These are phyloP conservation scores for Ennomos quercinarius DNA, from an alignment of 2,888 invertebrate species.

Conservation along the genomic window DNA sequence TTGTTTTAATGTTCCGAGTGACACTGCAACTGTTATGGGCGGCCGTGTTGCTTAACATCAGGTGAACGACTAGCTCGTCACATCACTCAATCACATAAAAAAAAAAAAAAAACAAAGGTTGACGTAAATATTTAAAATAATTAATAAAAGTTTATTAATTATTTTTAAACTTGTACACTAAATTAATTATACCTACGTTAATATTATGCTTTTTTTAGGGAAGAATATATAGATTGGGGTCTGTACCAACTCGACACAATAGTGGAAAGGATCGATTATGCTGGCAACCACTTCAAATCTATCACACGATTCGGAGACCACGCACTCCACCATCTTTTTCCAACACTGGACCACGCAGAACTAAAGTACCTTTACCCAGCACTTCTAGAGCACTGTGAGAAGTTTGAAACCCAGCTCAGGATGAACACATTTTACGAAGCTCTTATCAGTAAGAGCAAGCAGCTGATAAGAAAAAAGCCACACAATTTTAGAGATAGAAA, in stretches of 20 bases:
- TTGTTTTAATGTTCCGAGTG: too few species aligned
- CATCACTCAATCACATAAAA: too few species aligned
- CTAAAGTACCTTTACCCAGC: slow-evolving; percentile 88
- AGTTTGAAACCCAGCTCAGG: slow-evolving; percentile 85
- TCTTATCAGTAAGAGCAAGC: slow-evolving; percentile 87
- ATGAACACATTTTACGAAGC: slow-evolving; percentile 85
- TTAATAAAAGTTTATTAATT: too few species aligned
- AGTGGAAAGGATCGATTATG: slow-evolving; percentile 89
- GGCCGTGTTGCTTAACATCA: too few species aligned
- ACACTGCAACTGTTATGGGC: too few species aligned
- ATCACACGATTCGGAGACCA: slow-evolving; percentile 92
- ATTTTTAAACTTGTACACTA: too few species aligned
- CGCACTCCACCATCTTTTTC: slow-evolving; percentile 92
- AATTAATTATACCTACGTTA: neutral
- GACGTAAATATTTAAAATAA: too few species aligned
- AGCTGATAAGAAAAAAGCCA: slow-evolving; percentile 68
- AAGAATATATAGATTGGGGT: slow-evolving; percentile 89
- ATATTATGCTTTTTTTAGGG: slow-evolving; percentile 66
- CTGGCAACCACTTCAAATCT: slow-evolving; percentile 87
- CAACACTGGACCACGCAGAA: slow-evolving; percentile 91
- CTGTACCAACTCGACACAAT: slow-evolving; percentile 90
- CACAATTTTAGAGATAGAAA: slow-evolving; percentile 61
- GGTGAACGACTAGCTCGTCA: too few species aligned
- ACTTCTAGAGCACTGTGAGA: slow-evolving; percentile 86
- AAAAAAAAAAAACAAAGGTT: too few species aligned